Conservation (phyloP, 2,888 invertebrate species). For the Idaea aversata region DNA sequence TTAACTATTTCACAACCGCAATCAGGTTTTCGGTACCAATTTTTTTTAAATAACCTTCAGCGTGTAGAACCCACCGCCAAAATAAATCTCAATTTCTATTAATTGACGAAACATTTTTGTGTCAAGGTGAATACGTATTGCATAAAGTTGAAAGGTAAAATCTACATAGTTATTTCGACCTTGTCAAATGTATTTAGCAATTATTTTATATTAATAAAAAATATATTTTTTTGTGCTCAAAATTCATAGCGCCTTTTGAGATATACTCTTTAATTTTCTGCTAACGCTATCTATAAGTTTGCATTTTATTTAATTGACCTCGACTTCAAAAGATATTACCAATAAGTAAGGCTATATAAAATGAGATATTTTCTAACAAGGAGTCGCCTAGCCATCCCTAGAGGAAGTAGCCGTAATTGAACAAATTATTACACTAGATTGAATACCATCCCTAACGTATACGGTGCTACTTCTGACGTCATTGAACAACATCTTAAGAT, state of each 20-base stretch:
- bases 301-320: background rate
- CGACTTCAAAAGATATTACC: background rate
- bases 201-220: conserved; percentile 43
- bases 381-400: background rate
- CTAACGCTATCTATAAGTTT: background rate
- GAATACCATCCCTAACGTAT: conserved; percentile 6
- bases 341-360: background rate
- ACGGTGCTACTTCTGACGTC: background rate
- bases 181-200: conserved; percentile 60
- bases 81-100: conserved; percentile 56
- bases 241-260: background rate
- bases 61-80: conserved; percentile 37
- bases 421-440: conserved; percentile 9
- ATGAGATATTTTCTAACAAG: background rate
- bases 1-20: conserved; percentile 10
- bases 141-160: conserved; percentile 69
- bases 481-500: background rate
- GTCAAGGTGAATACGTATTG: conserved; percentile 61
- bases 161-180: conserved; percentile 63
- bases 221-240: background rate
- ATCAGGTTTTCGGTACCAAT: conserved; percentile 19
- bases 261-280: background rate
- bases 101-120: conserved; percentile 65
- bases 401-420: conserved; percentile 7
- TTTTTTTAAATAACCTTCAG: conserved; percentile 27